phyloP scores from a whole-genome alignment of 2,888 invertebrate species.

The Gryllus longicercus region DNA sequence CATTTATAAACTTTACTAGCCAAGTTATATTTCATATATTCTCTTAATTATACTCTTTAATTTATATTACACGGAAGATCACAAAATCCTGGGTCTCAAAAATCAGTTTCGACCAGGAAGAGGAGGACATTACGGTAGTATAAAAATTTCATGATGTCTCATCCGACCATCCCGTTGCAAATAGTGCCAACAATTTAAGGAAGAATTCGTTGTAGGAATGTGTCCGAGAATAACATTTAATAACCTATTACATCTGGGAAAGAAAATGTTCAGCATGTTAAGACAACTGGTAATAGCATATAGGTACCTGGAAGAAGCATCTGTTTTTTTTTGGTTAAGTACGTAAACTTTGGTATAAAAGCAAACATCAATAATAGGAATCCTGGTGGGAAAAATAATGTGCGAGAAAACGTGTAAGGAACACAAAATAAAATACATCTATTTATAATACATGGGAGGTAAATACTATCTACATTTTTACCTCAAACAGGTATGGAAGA shows the following conservation, averaged over 20 bases:
- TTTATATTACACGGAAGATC: too few relatives aligned
- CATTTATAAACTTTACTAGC: too few relatives aligned
- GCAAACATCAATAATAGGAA: neutral
- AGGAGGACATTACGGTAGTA: too few relatives aligned
- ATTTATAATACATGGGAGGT: constrained; percentile 8
- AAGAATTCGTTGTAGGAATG: neutral
- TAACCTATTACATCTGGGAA: neutral
- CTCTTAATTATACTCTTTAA: too few relatives aligned
- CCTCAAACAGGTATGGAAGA: neutral
- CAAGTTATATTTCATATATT: too few relatives aligned
- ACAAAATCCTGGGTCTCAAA: too few relatives aligned
- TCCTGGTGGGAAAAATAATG: neutral
- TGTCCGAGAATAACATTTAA: neutral
- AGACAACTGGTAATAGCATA: neutral
- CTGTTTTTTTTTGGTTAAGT: constrained; percentile 11
- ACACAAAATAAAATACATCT: constrained; percentile 3
- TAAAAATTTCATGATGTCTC: neutral
- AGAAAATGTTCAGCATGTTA: neutral
- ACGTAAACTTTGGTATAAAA: constrained; percentile 17
- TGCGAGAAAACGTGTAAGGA: neutral
- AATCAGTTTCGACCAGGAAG: too few relatives aligned
- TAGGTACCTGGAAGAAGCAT: constrained; percentile 9
- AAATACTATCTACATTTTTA: neutral
- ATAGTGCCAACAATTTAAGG: neutral
- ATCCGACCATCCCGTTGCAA: neutral